Evolutionary conservation across 2,797 vertebrate species (phyloP).

Genomic region (Hydrolagus colliei): DNA sequence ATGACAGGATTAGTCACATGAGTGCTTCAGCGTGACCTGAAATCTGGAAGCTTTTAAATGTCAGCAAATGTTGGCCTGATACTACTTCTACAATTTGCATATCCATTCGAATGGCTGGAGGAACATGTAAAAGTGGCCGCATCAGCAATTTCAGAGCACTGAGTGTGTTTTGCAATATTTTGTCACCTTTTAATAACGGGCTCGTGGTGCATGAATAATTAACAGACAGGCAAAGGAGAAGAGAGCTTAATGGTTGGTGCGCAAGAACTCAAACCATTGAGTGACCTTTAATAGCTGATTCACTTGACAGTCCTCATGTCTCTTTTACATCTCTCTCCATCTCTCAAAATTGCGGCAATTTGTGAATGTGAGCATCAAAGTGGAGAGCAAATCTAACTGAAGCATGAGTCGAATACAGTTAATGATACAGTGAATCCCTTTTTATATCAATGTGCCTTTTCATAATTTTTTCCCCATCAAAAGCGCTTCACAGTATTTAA

Average conservation of each 20-base stretch:
- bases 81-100: neutral
- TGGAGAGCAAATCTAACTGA: neutral
- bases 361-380: neutral
- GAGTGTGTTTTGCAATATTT: neutral
- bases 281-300: neutral
- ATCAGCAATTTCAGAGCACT: neutral
- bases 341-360: neutral
- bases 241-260: neutral
- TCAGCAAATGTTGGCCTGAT: neutral
- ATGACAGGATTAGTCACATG: neutral
- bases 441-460: neutral
- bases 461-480: neutral
- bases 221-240: neutral
- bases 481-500: too few relatives aligned
- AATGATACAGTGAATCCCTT: neutral
- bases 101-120: neutral
- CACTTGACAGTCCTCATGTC: neutral
- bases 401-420: neutral
- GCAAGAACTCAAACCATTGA: neutral
- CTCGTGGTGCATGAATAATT: slow-evolving; percentile 9
- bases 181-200: neutral
- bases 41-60: neutral
- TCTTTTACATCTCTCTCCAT: neutral
- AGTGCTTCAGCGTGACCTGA: neutral
- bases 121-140: neutral